phyloP scores from a whole-genome alignment of 2,888 invertebrate genomes.

The Anagyrus pseudococci region DNA sequence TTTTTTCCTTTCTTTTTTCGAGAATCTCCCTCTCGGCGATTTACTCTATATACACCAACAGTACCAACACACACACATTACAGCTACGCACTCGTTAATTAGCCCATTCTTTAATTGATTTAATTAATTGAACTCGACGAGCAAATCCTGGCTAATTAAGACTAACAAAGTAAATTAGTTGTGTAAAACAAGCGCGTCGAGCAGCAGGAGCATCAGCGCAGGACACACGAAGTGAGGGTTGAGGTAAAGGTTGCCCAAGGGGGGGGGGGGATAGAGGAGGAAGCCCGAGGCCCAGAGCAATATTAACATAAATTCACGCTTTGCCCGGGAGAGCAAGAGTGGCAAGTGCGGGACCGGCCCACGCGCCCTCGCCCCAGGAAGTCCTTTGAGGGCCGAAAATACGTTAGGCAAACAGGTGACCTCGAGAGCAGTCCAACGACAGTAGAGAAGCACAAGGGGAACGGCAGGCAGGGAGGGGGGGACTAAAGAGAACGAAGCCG shows the following conservation, averaged over 20 bases:
- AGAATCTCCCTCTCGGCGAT: background rate
- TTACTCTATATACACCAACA: background rate
- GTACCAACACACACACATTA: too few relatives aligned
- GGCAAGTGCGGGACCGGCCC: background rate
- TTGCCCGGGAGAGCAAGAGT: background rate
- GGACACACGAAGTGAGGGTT: too few relatives aligned
- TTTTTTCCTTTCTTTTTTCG: background rate
- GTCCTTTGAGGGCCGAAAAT: background rate
- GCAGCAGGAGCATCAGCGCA: background rate
- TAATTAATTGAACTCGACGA: background rate
- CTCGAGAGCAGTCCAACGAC: background rate
- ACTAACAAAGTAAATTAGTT: background rate
- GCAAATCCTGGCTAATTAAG: background rate
- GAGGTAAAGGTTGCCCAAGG: background rate
- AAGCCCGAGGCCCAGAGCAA: background rate
- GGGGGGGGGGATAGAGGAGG: background rate
- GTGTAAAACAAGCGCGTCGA: too few relatives aligned
- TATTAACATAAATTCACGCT: slow-evolving; percentile 1
- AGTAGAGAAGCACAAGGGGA: background rate
- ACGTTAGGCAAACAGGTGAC: background rate
- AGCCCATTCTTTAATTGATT: background rate
- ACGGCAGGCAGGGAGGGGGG: background rate
- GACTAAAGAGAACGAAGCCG: background rate
- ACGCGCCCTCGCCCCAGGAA: background rate
- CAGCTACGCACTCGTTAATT: background rate